Percentiles rank a stretch among this genome's conserved stretches.
phyloP scores from a whole-genome alignment of 1,140 invertebrate species.

The Octopus bimaculoides region DNA sequence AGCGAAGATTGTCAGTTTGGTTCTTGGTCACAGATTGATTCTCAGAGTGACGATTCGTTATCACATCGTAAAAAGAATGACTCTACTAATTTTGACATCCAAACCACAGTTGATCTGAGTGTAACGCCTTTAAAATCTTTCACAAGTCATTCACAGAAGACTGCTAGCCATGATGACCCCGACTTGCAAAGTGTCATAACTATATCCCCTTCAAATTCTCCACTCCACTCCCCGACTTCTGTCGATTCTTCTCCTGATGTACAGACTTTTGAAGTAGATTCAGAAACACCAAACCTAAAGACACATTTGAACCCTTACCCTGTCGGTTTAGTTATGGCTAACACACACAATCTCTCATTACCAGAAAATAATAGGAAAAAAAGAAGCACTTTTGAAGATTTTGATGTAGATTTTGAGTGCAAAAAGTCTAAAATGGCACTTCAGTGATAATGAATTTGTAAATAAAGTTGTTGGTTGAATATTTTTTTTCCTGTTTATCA shows the following conservation, averaged over 20 bases:
- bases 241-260: neutral
- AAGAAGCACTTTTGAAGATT: neutral
- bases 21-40: neutral
- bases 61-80: neutral
- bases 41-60: neutral
- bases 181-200: neutral
- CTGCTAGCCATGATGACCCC: neutral
- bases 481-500: neutral
- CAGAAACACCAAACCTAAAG: neutral
- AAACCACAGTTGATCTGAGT: neutral
- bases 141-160: neutral
- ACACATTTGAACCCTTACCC: neutral
- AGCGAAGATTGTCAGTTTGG: neutral
- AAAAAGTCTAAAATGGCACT: neutral
- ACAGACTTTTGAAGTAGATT: neutral
- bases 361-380: neutral
- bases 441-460: neutral
- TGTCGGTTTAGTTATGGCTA: neutral
- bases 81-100: neutral
- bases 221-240: neutral
- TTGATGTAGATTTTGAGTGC: neutral
- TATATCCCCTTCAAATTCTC: constrained; percentile 1
- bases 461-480: neutral
- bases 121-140: neutral
- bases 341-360: neutral